phyloP scores from a whole-genome alignment of 2,888 invertebrate species.

The Pimpla rufipes region DNA sequence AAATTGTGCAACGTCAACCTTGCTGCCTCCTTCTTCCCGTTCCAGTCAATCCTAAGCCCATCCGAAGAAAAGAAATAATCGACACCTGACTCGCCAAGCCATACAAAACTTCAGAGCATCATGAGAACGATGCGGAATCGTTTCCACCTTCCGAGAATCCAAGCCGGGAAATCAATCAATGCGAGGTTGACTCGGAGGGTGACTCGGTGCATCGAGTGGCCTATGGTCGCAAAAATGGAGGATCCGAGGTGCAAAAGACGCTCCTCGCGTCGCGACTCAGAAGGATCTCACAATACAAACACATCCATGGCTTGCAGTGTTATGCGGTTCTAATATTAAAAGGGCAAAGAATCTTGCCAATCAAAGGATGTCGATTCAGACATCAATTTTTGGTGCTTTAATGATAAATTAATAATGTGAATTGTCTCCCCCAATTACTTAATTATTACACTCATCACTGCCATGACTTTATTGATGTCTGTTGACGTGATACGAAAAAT shows the following conservation, averaged over 20 bases:
- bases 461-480: too few relatives aligned
- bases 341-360: neutral
- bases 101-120: too few relatives aligned
- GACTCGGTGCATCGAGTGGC: slow-evolving; percentile 48
- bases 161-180: slow-evolving; percentile 60
- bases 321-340: slow-evolving; percentile 26
- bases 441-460: too few relatives aligned
- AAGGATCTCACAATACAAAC: neutral
- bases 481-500: too few relatives aligned
- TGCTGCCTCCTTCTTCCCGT: too few relatives aligned
- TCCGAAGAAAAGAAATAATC: neutral
- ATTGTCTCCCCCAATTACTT: too few relatives aligned
- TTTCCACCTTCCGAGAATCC: slow-evolving; percentile 58
- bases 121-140: slow-evolving; percentile 28
- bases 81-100: slow-evolving; percentile 13
- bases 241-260: slow-evolving; percentile 40
- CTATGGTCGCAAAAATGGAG: slow-evolving; percentile 63
- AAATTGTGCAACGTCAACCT: too few relatives aligned
- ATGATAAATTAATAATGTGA: too few relatives aligned
- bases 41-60: too few relatives aligned
- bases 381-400: neutral
- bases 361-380: too few relatives aligned
- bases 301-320: neutral
- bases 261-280: slow-evolving; percentile 27
- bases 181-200: slow-evolving; percentile 49